These are phyloP conservation scores for Sanderia malayensis DNA, from an alignment of 30 jellyfish, hydroid and myxozoan species.

Conservation along the genomic window DNA sequence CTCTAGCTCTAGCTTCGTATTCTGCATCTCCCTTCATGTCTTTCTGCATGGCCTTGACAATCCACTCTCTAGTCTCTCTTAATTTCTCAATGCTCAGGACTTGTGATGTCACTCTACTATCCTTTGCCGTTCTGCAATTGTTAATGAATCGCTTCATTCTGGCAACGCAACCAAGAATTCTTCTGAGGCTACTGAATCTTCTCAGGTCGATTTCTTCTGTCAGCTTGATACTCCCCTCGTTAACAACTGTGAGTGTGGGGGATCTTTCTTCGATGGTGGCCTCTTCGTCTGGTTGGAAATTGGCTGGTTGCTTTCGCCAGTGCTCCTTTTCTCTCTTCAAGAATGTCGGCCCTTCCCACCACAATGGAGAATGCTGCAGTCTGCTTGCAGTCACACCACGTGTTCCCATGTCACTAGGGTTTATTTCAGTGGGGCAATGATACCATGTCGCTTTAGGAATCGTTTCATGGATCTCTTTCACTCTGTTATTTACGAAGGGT, in stretches of 20 bases:
- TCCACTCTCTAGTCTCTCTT: too few species aligned
- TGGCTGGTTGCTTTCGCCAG: background rate
- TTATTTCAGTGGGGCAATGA: too few species aligned
- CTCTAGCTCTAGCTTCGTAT: background rate
- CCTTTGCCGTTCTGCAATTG: background rate
- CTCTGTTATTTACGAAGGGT: background rate
- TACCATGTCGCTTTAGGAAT: background rate
- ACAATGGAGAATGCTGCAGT: background rate
- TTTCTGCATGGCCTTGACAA: too few species aligned
- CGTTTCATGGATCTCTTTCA: conserved; percentile 2
- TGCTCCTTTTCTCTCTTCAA: too few species aligned
- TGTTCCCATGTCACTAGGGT: too few species aligned
- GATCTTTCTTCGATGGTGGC: too few species aligned
- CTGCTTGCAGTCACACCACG: too few species aligned
- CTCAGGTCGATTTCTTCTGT: too few species aligned
- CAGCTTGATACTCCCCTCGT: background rate
- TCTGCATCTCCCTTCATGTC: too few species aligned
- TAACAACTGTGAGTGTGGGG: background rate
- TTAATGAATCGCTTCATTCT: background rate
- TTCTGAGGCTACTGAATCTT: too few species aligned
- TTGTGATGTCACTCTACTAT: background rate
- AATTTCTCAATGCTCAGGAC: background rate
- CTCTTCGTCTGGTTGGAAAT: background rate
- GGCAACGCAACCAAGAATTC: background rate
- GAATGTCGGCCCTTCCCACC: conserved; percentile 9